Percentiles rank a stretch among this genome's conserved stretches.
These are phyloP conservation scores for Ectemnius cavifrons DNA, from an alignment of 2,888 invertebrate genomes.

Conservation along the genomic window DNA sequence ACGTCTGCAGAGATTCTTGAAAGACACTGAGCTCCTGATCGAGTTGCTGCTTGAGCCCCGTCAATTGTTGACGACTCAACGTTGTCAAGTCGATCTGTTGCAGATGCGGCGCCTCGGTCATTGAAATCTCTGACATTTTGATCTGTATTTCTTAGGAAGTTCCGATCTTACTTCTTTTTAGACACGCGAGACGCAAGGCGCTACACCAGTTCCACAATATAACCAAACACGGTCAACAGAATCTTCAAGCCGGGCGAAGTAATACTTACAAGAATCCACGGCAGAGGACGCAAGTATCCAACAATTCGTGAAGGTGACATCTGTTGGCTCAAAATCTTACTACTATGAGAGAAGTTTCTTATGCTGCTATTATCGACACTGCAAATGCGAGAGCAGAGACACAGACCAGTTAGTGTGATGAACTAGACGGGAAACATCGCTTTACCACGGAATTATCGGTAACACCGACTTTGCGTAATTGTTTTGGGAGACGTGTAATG, in stretches of 20 bases:
- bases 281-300: constrained; percentile 11
- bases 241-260: not conserved
- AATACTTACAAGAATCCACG: not conserved
- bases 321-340: too few species aligned
- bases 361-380: not conserved
- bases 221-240: constrained; percentile 57
- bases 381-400: not conserved
- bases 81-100: constrained; percentile 90
- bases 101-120: constrained; percentile 83
- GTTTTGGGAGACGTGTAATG: too few species aligned
- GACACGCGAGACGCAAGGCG: not conserved
- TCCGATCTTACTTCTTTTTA: not conserved
- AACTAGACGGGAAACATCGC: too few species aligned
- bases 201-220: constrained; percentile 14
- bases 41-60: constrained; percentile 90
- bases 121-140: constrained; percentile 82
- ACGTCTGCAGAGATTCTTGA: constrained; percentile 92
- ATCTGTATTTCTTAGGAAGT: constrained; percentile 43
- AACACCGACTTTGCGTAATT: too few species aligned
- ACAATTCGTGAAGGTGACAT: too few species aligned
- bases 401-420: too few species aligned
- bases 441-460: too few species aligned
- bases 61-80: constrained; percentile 88
- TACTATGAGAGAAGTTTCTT: not conserved
- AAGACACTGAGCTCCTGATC: constrained; percentile 94